Evolutionary conservation across 2,113 vertebrate species (phyloP), one percentile per base, ranked within the genome.

Genomic region (Gorsachius goisagi): DNA sequence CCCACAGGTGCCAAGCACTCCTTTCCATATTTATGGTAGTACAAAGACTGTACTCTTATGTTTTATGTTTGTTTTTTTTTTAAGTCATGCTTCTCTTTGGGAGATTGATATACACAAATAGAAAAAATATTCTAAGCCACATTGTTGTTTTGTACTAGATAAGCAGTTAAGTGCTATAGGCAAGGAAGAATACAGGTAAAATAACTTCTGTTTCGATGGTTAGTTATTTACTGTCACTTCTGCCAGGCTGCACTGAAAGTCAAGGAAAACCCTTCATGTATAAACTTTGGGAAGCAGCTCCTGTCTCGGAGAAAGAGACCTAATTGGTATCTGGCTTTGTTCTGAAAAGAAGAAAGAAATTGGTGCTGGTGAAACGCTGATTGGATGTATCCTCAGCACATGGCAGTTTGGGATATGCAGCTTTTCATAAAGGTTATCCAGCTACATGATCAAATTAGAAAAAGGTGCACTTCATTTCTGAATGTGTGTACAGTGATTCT

Each of bases 291-390:
- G 74, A 87, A 77, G 55, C 24, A 87, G 17, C 27, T 76, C 22
- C 19, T 28, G 1, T 52, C 12, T 79, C 0, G 0, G n/a, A 67
- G 32, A 77, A 52, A 73, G 35, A 72, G 12, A 32, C 23, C 23
- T 44, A 55, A 20, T 22, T 58, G 37, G 11, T 71, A 35, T n/a
- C 41, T 95, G 56, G 45, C 7, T 3, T 23, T 35, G 6, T 49
- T 86, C 63, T 0, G 3, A 71, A 84, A 72, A 35, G 55, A 67
- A 71, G 49, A 41, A 59, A 28, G 14, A n/a, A 83, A 30, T 35
- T 15, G 12, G 2, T 27, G 14, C 9, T 0, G 1, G 32, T 39
- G 52, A 60, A 86, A 35, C 0, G 6, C 7, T 32, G 20, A 33
- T 27, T 64, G 22, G 9, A 2, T 7, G 2, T 71, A 16, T 24